These are phyloP conservation scores for Podarcis cretensis DNA, from an alignment of 2,113 vertebrate species.

Conservation along the genomic window DNA sequence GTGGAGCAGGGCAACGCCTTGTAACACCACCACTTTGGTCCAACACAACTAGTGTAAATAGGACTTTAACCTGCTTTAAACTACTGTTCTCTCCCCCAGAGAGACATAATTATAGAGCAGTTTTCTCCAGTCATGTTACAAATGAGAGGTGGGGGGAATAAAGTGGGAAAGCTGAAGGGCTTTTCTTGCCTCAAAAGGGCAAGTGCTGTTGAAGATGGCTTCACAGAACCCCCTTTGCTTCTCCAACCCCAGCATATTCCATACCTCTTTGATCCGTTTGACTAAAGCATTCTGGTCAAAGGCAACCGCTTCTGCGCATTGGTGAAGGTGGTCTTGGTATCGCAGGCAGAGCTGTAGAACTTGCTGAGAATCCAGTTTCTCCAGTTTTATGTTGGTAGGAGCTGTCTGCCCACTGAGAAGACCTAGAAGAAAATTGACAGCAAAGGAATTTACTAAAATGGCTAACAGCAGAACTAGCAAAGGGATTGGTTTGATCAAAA, in stretches of 20 bases:
- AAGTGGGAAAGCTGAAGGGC: no score
- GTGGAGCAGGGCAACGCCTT: no score
- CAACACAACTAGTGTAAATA: no score
- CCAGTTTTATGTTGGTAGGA: conserved; percentile 85
- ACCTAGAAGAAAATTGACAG: conserved; percentile 71
- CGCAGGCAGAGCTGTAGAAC: conserved; percentile 94
- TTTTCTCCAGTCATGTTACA: no score
- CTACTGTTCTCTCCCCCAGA: no score
- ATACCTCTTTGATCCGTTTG: conserved; percentile 97
- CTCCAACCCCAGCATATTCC: fast-evolving
- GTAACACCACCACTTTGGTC: no score
- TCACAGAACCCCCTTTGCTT: not conserved
- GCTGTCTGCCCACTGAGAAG: conserved; percentile 94
- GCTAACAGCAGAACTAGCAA: not conserved
- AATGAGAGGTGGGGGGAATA: no score
- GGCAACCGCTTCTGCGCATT: conserved; percentile 95
- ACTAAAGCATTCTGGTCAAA: conserved; percentile 98
- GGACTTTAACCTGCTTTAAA: no score
- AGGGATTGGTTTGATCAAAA: not conserved
- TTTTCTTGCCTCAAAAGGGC: not conserved
- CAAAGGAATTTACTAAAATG: not conserved
- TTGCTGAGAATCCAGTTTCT: conserved; percentile 90
- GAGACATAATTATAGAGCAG: no score
- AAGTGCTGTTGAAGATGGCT: no score
- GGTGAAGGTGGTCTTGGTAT: conserved; percentile 95